phyloP scores from a whole-genome alignment of 2,888 invertebrate species.

The Diplazon laetatorius region DNA sequence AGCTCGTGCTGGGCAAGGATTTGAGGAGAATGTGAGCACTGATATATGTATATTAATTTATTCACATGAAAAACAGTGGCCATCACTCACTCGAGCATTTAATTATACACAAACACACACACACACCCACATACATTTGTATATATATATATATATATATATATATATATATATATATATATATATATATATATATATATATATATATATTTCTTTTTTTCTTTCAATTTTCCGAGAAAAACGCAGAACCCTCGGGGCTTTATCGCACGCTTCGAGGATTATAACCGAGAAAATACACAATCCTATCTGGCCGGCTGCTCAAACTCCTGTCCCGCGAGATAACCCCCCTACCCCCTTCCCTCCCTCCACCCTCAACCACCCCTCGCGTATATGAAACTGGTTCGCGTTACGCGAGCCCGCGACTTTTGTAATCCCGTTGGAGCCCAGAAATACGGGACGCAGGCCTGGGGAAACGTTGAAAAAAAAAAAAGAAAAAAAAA shows the following conservation, averaged over 20 bases:
- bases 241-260: conserved; percentile 7
- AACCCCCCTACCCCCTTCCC: too few species aligned
- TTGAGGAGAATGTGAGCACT: background rate
- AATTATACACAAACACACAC: too few species aligned
- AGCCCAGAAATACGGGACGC: background rate
- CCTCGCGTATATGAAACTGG: conserved; percentile 6
- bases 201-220: background rate
- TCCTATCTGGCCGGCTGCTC: conserved; percentile 5
- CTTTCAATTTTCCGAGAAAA: background rate
- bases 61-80: background rate
- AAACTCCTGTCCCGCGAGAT: conserved; percentile 26
- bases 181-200: too few species aligned
- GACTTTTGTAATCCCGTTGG: conserved; percentile 25
- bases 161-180: background rate
- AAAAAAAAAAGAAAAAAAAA: too few species aligned
- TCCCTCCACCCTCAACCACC: too few species aligned
- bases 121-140: too few species aligned
- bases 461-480: background rate
- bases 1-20: background rate
- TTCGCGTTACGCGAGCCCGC: background rate
- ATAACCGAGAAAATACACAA: conserved; percentile 27
- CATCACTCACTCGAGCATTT: conserved; percentile 6
- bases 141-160: too few species aligned
- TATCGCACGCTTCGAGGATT: background rate
- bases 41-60: too few species aligned